phyloP scores from a whole-genome alignment of 2,113 vertebrate genomes.

The Euleptes europaea region DNA sequence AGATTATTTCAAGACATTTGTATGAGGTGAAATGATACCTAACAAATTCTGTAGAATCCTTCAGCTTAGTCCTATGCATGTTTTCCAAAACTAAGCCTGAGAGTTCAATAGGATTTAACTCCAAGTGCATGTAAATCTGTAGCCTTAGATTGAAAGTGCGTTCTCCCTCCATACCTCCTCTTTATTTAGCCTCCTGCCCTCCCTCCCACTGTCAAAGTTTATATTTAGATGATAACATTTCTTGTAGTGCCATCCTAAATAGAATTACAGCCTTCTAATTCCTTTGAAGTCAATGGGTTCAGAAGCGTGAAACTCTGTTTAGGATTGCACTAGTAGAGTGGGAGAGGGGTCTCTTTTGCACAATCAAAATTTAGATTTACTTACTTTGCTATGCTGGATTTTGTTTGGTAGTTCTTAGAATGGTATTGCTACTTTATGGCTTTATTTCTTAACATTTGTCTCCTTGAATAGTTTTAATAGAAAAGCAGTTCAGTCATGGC shows the following conservation, averaged over 20 bases:
- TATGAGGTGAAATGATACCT: constrained; percentile 39
- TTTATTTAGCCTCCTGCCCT: too few relatives aligned
- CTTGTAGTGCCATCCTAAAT: too few relatives aligned
- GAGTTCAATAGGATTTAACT: background rate
- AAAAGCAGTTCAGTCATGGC: background rate
- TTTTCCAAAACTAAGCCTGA: background rate
- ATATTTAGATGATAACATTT: too few relatives aligned
- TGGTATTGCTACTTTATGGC: background rate
- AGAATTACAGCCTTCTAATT: too few relatives aligned
- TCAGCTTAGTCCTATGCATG: background rate
- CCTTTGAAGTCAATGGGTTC: too few relatives aligned
- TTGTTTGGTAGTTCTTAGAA: background rate
- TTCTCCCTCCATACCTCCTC: background rate
- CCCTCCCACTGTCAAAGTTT: too few relatives aligned
- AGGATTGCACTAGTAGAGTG: too few relatives aligned
- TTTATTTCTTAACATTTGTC: background rate
- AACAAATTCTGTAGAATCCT: constrained; percentile 32
- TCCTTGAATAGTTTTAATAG: background rate
- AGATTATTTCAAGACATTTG: constrained; percentile 50
- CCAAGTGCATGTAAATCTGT: background rate
- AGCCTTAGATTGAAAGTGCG: background rate
- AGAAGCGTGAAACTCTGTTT: too few relatives aligned
- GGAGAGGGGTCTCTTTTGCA: too few relatives aligned
- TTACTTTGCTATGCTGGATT: background rate
- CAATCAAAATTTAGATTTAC: background rate